These are phyloP conservation scores for Colistium nudipinnis DNA, from an alignment of 2,113 vertebrate species.

Conservation along the genomic window DNA sequence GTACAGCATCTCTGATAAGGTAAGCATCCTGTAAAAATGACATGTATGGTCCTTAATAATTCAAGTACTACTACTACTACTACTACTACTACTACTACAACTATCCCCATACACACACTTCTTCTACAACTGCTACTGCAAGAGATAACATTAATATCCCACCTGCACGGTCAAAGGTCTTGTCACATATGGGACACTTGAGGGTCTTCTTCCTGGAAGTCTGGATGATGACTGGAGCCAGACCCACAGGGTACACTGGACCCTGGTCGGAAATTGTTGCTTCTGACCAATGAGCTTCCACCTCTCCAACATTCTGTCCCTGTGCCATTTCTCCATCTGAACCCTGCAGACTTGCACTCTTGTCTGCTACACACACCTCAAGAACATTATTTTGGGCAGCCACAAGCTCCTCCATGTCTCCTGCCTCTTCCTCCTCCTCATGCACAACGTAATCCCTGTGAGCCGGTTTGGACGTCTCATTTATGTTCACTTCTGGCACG, in stretches of 20 bases:
- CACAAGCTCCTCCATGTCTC: constrained; percentile 63
- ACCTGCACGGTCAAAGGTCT: constrained; percentile 97
- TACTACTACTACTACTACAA: too few relatives aligned
- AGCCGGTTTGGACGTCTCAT: constrained; percentile 67
- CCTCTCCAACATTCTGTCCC: constrained; percentile 77
- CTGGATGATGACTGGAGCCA: constrained; percentile 88
- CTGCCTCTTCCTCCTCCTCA: constrained; percentile 71
- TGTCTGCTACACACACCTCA: constrained; percentile 69
- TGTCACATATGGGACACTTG: constrained; percentile 95
- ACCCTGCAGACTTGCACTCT: constrained; percentile 67
- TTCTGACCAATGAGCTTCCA: constrained; percentile 39
- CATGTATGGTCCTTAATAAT: too few relatives aligned
- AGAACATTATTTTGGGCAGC: neutral
- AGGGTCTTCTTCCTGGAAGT: constrained; percentile 89
- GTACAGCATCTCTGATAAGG: too few relatives aligned
- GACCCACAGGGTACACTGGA: constrained; percentile 84
- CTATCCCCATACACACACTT: neutral
- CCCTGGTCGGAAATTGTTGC: constrained; percentile 68
- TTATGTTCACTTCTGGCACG: neutral
- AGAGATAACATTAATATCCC: constrained; percentile 51
- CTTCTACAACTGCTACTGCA: neutral
- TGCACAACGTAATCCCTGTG: constrained; percentile 73
- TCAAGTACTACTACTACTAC: too few relatives aligned
- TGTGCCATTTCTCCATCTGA: constrained; percentile 74
- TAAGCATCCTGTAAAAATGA: too few relatives aligned